Base-by-base conservation (phyloP, 2,797 vertebrate species). In the Macrochelys suwanniensis region DNA sequence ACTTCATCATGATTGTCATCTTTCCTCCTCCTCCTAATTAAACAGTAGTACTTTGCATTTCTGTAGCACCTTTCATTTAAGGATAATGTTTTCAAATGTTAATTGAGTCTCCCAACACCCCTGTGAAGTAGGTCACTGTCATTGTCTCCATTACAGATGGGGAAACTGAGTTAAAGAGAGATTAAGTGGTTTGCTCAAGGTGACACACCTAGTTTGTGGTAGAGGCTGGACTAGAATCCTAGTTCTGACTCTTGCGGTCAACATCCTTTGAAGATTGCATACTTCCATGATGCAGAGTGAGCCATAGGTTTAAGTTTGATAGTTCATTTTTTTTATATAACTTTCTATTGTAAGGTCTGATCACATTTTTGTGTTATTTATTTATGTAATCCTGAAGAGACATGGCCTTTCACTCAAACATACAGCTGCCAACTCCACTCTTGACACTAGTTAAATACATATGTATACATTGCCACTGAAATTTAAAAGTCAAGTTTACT, bases 31-130 rank as follows among this genome's bases (percentile, higher is more conserved):
- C 96, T 96, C 95, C 84, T 94, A 94, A 94, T 94, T 92, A 96
- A 89, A 74, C 0, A 25, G 87, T 96, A 50, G 81, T 96, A 95
- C 92, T 94, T 96, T 94, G 90, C 94, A 87, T 96, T 94, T 93
- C 92, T 96, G 93, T 88, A 95, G 61, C 93, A 82, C 82, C 92
- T 97, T 95, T 97, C 92, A 91, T 97, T 96, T 95, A 96, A 96
- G 95, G 92, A 89, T 94, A 96, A 97, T 1, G 85, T 91, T 95
- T 95, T 97, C 23, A 65, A 9, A 84, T 84, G 51, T 51, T 37
- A 96, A 96, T 97, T 96, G 96, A 97, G 94, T 68, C 82, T 88
- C 42, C 95, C 94, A 84, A 79, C 83, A 90, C 84, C 77, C 37
- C 80, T 80, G 65, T 28, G 50, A 57, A 91, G 92, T 87, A 90